Conservation (phyloP, 2,888 invertebrate species). For the Thymelicus lineola region DNA sequence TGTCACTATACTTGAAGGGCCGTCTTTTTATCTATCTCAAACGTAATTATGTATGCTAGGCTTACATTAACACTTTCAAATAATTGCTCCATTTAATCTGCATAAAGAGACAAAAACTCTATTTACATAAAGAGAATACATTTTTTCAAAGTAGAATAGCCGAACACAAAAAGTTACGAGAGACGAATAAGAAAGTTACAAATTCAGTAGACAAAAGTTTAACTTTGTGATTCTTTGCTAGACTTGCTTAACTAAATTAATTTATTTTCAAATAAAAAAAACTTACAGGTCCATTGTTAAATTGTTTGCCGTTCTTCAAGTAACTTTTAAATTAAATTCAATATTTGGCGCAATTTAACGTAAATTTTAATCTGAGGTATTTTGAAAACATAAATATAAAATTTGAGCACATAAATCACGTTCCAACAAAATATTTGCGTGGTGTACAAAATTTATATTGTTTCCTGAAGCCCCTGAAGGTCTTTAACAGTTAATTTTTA, state of each 20-base stretch:
- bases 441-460: background rate
- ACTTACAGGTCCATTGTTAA: background rate
- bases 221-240: background rate
- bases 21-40: background rate
- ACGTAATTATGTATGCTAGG: background rate
- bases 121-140: no score
- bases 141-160: background rate
- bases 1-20: background rate
- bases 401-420: no score
- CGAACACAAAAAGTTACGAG: background rate
- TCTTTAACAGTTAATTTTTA: conserved; percentile 34
- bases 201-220: background rate
- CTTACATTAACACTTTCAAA: no score
- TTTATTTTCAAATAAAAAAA: background rate
- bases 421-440: background rate
- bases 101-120: no score
- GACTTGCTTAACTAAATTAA: background rate
- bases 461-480: conserved; percentile 31
- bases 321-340: background rate
- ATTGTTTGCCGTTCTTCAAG: background rate
- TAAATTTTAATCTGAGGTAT: background rate
- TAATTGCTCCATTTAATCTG: no score
- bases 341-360: background rate
- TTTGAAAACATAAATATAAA: background rate
- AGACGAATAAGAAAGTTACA: background rate